Base-by-base conservation (phyloP, 2,888 invertebrate genomes). In the Phasia obesa region DNA sequence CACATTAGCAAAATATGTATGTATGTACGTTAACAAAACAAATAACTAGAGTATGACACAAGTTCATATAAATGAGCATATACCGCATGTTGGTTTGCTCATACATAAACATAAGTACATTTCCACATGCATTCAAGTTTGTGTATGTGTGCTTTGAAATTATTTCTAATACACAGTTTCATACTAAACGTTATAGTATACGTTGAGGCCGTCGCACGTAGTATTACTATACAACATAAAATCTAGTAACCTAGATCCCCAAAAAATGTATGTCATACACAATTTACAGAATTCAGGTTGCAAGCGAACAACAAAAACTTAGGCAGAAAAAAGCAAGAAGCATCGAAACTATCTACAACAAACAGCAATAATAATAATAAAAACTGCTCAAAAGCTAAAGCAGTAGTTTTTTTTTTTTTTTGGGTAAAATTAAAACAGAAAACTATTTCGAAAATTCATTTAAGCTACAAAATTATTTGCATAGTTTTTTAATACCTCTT, bases 281-380 rank as follows among this genome's bases (percentile, higher is more conserved):
- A 83, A 79, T 83, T 83, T 83, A 69, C 75, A 71, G 75, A 83
- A 83, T 83, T 79, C 79, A 83, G 79, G 83, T 83, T 83, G 83
- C 75, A 83, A 76, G 11, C 74, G 57, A 65, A 59, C 65, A 70
- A 67, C 62, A 77, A 71, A 42, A 77, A 77, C 53, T 49, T 17
- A 53, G 25, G 31, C 23, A 62, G 59, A n/a, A n/a, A n/a, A n/a
- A n/a, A n/a, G n/a, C n/a, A n/a, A n/a, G n/a, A n/a, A n/a, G n/a
- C 57, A 71, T 25, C 42, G 38, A 65, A 47, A 65, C 23, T 15
- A 53, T 53, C 55, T 44, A 60, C 44, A 71, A 59, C n/a, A n/a
- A n/a, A n/a, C 31, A 57, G 60, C 60, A 62, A 64, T 27, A 69
- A 53, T 15, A 77, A 70, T 62, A 55, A 51, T 53, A 69, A 57